Conservation (phyloP, 2,113 vertebrate genomes). For the Notothenia rossii region DNA sequence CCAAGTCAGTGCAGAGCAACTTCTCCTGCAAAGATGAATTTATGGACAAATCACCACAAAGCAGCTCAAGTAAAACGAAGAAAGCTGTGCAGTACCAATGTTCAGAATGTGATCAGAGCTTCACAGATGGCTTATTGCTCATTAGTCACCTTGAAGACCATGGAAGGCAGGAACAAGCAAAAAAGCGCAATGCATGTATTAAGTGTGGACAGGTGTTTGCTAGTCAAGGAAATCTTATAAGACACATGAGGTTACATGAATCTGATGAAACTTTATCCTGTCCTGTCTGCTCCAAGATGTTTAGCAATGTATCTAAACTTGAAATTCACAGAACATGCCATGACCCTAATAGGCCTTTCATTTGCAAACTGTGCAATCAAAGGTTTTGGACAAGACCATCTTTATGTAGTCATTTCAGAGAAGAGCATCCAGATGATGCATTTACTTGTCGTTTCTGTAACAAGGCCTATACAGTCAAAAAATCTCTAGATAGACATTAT, state of each 20-base stretch:
- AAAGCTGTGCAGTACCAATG: slow-evolving; percentile 81
- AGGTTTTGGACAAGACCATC: slow-evolving; percentile 72
- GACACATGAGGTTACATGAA: slow-evolving; percentile 77
- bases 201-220: slow-evolving; percentile 71
- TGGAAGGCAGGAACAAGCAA: slow-evolving; percentile 78
- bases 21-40: slow-evolving; percentile 74
- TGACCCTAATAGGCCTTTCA: slow-evolving; percentile 71
- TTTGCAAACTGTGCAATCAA: slow-evolving; percentile 73
- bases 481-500: slow-evolving; percentile 76
- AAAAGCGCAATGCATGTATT: slow-evolving; percentile 62
- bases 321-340: slow-evolving; percentile 76
- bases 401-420: slow-evolving; percentile 70
- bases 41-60: slow-evolving; percentile 22
- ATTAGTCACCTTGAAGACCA: slow-evolving; percentile 87
- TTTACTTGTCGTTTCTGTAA: slow-evolving; percentile 77
- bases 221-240: slow-evolving; percentile 64
- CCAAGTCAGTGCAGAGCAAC: slow-evolving; percentile 73
- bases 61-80: slow-evolving; percentile 42
- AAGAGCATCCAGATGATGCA: slow-evolving; percentile 61
- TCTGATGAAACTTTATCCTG: slow-evolving; percentile 56
- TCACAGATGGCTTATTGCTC: slow-evolving; percentile 84
- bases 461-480: slow-evolving; percentile 71
- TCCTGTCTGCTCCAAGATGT: slow-evolving; percentile 61
- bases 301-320: slow-evolving; percentile 68
- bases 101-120: slow-evolving; percentile 84